A percentile compares a stretch with the other conserved stretches of the same genome.
These are phyloP conservation scores for Centroberyx gerrardi DNA, from an alignment of 2,797 vertebrate genomes.

Conservation along the genomic window DNA sequence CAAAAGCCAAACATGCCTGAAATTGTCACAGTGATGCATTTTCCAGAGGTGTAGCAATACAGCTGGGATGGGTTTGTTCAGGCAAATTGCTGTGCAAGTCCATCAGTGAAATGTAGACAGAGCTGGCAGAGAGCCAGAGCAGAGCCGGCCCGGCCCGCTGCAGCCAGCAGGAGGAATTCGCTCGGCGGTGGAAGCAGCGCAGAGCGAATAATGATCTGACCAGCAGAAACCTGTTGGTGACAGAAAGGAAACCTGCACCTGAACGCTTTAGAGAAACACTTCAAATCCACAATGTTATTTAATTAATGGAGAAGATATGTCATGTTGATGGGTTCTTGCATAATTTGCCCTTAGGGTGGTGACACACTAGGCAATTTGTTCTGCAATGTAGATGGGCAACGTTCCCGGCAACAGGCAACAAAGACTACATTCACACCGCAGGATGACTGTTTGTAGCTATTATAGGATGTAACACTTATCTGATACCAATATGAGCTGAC, in stretches of 20 bases:
- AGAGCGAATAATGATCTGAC: slow-evolving; percentile 59
- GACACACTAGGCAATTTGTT: too few relatives aligned
- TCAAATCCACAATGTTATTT: neutral
- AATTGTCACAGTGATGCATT: slow-evolving; percentile 72
- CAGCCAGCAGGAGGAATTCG: slow-evolving; percentile 64
- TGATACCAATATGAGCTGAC: too few relatives aligned
- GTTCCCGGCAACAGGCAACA: too few relatives aligned
- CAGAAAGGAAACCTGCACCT: slow-evolving; percentile 21
- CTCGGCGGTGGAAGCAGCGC: slow-evolving; percentile 47
- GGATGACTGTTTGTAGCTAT: too few relatives aligned
- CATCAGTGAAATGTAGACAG: slow-evolving; percentile 72
- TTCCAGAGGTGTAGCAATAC: slow-evolving; percentile 69
- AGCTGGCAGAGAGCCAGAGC: slow-evolving; percentile 64
- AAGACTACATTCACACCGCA: too few relatives aligned
- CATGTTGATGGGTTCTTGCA: slow-evolving; percentile 1
- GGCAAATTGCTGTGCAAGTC: slow-evolving; percentile 74
- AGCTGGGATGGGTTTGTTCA: slow-evolving; percentile 81
- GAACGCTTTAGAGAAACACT: neutral
- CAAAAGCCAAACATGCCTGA: slow-evolving; percentile 72
- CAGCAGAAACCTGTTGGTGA: slow-evolving; percentile 73
- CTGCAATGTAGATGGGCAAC: too few relatives aligned
- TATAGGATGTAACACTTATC: too few relatives aligned
- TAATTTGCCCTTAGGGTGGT: neutral
- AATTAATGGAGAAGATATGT: neutral
- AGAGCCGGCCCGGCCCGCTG: slow-evolving; percentile 64